A percentile compares a stretch with the other conserved stretches of the same genome.
Evolutionary conservation across 2,888 invertebrate genomes (phyloP).

Genomic region (Carpatolechia fugitivella): DNA sequence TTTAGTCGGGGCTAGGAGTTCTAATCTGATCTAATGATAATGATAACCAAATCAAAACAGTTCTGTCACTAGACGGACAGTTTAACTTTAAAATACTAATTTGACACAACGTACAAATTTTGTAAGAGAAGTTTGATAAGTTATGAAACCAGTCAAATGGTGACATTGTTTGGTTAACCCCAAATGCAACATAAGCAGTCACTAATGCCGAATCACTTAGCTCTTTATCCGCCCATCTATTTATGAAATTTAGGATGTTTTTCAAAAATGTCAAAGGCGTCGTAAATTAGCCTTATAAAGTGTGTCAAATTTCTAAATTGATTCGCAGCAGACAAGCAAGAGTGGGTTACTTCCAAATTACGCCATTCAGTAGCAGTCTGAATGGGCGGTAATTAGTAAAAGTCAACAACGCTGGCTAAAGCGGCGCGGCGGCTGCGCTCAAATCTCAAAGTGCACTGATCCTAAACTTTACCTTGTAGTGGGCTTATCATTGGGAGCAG

Average conservation of each 20-base stretch:
- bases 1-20: too few species aligned
- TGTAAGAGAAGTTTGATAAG: not conserved
- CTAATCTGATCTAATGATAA: too few species aligned
- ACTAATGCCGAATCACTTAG: too few species aligned
- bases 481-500: too few species aligned
- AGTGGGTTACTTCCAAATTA: slow-evolving; percentile 36
- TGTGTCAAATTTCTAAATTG: slow-evolving; percentile 15
- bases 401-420: slow-evolving; percentile 21
- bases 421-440: too few species aligned
- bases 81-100: not conserved
- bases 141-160: not conserved
- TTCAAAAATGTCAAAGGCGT: slow-evolving; percentile 18
- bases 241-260: not conserved
- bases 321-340: slow-evolving; percentile 23
- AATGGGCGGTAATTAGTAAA: slow-evolving; percentile 44
- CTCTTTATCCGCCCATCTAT: not conserved
- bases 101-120: not conserved
- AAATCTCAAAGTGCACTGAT: too few species aligned
- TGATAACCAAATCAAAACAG: too few species aligned
- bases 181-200: too few species aligned
- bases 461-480: too few species aligned
- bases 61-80: too few species aligned
- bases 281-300: slow-evolving; percentile 7
- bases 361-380: slow-evolving; percentile 39
- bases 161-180: not conserved